A percentile compares a stretch with the other conserved stretches of the same genome.
These are phyloP conservation scores for Luperina testacea DNA, from an alignment of 2,888 invertebrate genomes.

Conservation along the genomic window DNA sequence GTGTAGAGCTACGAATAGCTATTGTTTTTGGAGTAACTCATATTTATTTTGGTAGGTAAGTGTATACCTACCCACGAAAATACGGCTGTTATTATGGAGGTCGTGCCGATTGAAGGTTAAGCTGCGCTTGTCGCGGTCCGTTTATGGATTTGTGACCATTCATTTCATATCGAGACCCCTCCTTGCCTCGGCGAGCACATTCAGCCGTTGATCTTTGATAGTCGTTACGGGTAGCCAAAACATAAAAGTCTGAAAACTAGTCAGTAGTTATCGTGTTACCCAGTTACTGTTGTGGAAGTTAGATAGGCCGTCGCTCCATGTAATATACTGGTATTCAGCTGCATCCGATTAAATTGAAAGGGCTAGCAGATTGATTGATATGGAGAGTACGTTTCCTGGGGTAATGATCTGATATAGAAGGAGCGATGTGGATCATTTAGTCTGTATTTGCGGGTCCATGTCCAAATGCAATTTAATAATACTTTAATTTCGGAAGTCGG, in stretches of 20 bases:
- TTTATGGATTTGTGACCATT: not conserved
- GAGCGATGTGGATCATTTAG: too few species aligned
- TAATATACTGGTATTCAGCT: not conserved
- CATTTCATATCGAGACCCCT: not conserved
- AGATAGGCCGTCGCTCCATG: not conserved
- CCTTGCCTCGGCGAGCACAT: not conserved
- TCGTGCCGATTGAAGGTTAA: not conserved
- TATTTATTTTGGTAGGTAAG: slow-evolving; percentile 30
- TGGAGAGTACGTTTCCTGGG: not conserved
- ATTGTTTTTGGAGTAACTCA: slow-evolving; percentile 22
- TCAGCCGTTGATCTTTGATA: not conserved
- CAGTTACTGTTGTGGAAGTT: not conserved
- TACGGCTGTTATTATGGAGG: not conserved
- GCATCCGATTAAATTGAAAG: not conserved
- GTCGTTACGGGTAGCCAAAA: not conserved
- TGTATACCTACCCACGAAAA: not conserved
- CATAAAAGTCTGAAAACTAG: not conserved
- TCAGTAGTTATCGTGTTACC: not conserved
- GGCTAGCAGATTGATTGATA: not conserved
- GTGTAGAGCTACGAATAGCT: slow-evolving; percentile 58
- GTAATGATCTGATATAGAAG: too few species aligned
- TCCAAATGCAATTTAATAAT: too few species aligned
- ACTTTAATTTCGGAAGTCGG: too few species aligned
- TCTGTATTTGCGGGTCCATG: too few species aligned
- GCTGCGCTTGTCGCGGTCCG: not conserved